Base-by-base conservation (phyloP, 2,888 invertebrate species). In the Eupithecia abbreviata region DNA sequence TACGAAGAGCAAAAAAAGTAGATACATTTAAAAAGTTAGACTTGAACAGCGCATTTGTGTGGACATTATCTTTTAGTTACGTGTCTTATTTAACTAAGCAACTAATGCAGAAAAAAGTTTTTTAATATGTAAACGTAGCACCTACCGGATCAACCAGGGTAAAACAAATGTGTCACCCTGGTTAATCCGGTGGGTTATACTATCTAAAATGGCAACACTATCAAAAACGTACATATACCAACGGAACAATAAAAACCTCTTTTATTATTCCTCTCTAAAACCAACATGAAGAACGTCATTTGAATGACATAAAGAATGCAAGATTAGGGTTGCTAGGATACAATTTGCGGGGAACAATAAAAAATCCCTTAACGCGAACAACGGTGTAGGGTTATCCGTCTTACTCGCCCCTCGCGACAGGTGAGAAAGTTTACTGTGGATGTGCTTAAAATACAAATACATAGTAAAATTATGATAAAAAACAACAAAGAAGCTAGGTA, bases 281-380 rank as follows among this genome's bases (percentile, higher is more conserved):
- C 58, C 72, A 55, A 77, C 74, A 62, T 76, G 75, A 78, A 79
- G 78, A 75, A 81, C 85, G 83, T 88, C 88, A 88, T 86, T 85
- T 84, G 85, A 85, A 83, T 78, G 81, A 80, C 89, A 94, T 94
- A 87, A 93, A 92, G 88, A 91, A 94, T 94, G 93, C 92, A 93
- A 84, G 84, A 85, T 77, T 87, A 89, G 92, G 93, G 92, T 89
- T 87, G 89, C 84, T 87, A 81, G 86, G 86, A 89, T 88, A 92
- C 92, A 93, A 91, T 94, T 94, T 92, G 93, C 85, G 89, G 89
- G 89, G 90, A 92, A 95, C 94, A 94, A 95, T 94, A 94, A 94
- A 94, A 93, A 94, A 94, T 92, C 94, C 94, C 93, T 94, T 94
- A 93, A 91, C 92, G 89, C 90, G 88, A 92, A 92, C 93, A 93